Conservation (phyloP, 2,113 vertebrate species). For the Trogon melanurus region DNA sequence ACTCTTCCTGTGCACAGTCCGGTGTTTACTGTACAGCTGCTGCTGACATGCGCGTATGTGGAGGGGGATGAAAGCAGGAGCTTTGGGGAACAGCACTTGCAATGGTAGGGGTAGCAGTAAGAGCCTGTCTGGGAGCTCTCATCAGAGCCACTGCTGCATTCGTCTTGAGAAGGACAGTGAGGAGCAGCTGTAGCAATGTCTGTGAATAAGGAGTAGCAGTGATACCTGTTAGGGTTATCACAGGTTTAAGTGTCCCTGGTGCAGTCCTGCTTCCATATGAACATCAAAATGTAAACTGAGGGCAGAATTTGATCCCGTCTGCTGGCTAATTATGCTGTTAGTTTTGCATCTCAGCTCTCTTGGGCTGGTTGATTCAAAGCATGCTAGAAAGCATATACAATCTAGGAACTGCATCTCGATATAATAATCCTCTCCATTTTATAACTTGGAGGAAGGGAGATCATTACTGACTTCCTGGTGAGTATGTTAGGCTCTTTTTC, state of each 20-base stretch:
- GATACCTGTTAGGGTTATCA: not conserved
- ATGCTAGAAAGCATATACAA: not conserved
- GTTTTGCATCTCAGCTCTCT: not conserved
- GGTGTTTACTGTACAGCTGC: not conserved
- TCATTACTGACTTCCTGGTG: not conserved
- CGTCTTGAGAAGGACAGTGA: not conserved
- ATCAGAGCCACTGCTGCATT: not conserved
- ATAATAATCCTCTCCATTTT: not conserved
- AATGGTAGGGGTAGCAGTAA: not conserved
- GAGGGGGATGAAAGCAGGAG: not conserved
- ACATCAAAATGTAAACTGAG: not conserved
- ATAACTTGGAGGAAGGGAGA: not conserved
- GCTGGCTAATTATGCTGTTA: not conserved
- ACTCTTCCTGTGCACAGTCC: not conserved
- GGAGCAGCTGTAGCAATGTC: not conserved
- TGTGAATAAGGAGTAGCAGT: not conserved
- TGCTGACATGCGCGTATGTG: rapidly evolving
- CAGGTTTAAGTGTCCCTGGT: not conserved
- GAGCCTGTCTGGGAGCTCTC: not conserved
- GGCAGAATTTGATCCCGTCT: not conserved
- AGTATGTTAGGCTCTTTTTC: not conserved
- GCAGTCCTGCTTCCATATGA: not conserved
- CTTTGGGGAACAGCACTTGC: not conserved
- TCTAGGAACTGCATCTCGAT: not conserved
- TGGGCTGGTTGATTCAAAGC: not conserved